Conservation (phyloP, 2,797 vertebrate genomes). For the Labeo calbasu region DNA sequence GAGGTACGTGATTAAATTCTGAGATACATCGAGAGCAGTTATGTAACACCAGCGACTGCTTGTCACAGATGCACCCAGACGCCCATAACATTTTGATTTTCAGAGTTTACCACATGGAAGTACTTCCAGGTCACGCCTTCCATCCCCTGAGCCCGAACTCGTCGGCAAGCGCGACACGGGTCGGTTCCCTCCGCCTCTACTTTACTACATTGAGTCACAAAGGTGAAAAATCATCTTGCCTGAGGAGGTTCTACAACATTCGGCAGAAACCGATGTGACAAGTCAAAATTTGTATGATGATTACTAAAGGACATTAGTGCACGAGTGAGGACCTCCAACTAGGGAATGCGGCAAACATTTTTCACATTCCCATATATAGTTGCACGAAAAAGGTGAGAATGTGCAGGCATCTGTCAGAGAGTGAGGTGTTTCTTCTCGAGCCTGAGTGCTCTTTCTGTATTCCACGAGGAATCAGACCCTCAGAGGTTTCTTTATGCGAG, state of each 20-base stretch:
- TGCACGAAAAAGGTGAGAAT: not conserved
- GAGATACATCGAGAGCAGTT: constrained; percentile 20
- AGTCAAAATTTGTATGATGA: not conserved
- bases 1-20: constrained; percentile 8
- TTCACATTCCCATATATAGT: not conserved
- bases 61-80: constrained; percentile 35
- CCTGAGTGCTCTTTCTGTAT: constrained; percentile 40
- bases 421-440: constrained; percentile 27
- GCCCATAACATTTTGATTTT: constrained; percentile 6
- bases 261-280: constrained; percentile 30
- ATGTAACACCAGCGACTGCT: constrained; percentile 32
- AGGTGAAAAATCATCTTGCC: constrained; percentile 48
- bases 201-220: constrained; percentile 25
- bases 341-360: not conserved
- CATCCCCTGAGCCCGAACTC: constrained; percentile 19
- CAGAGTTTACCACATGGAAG: constrained; percentile 40
- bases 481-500: constrained; percentile 39
- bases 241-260: constrained; percentile 1
- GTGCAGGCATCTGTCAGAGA: constrained; percentile 4
- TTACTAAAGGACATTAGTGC: not conserved
- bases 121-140: constrained; percentile 51
- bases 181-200: constrained; percentile 1
- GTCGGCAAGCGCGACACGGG: not conserved
- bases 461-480: constrained; percentile 40
- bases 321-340: not conserved